Base-by-base conservation (phyloP, 2,888 invertebrate species). In the Catocala sponsa region DNA sequence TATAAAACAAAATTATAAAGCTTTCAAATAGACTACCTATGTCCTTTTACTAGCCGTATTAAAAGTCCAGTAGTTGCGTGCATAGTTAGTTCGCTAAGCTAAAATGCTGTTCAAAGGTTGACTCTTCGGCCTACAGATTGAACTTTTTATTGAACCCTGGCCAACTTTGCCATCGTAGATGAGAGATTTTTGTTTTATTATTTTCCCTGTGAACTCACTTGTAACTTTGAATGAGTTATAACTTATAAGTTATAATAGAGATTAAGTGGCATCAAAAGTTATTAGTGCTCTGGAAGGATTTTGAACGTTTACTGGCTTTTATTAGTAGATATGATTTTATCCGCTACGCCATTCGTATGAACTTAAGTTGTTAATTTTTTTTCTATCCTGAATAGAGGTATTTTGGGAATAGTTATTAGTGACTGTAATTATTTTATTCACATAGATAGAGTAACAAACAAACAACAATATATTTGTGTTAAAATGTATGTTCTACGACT, bases 61-160 rank as follows among this genome's bases (percentile, higher is more conserved):
- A 38, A 38, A 13, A 2, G 5, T 12, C 11, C 5, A 13, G 10
- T 35, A 25, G 13, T 13, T 47, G 25, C 13, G 33, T 12, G 50
- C 59, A 25, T 58, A 55, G 69, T 67, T 62, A 49, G 46, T 32
- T 46, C 38, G 25, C 49, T 64, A 65, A 70, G 61, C 64, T 48
- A 56, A 59, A 63, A 61, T 60, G 42, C 62, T 55, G 63, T 59
- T 54, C 60, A 41, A 47, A 51, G 46, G 53, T 71, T 65, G 65
- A 76, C 68, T 73, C 64, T 67, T 60, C 60, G 47, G 67, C 67
- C 65, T 69, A 63, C 64, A 12, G 59, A 59, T 58, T 43, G 42
- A 66, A 66, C 62, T 71, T 76, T 73, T 66, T 67, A 57, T 64
- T 62, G 55, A 65, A 55, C 60, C 44, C 58, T 68, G 54, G 25